phyloP scores from a whole-genome alignment of 2,888 invertebrate genomes.

The Rhagonycha lutea region DNA sequence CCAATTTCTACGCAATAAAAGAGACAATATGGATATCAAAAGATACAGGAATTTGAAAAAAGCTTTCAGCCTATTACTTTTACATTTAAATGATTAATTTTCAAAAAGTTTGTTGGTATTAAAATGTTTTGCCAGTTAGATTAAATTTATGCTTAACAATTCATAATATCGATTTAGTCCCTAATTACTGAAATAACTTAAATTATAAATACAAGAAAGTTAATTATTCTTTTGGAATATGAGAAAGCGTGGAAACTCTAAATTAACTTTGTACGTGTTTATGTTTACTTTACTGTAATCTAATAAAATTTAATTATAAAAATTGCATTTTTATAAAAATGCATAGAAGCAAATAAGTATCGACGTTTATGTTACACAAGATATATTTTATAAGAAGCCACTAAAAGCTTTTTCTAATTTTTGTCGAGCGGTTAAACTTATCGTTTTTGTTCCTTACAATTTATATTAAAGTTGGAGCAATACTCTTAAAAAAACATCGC shows the following conservation, averaged over 20 bases:
- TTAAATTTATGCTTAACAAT: too few species aligned
- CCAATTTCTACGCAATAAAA: not conserved
- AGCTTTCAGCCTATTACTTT: not conserved
- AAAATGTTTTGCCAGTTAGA: too few species aligned
- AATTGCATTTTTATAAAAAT: not conserved
- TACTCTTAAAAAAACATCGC: not conserved
- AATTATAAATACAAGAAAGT: too few species aligned
- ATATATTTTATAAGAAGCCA: not conserved
- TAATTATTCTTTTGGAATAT: too few species aligned
- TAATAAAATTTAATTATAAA: not conserved
- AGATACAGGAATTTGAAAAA: not conserved
- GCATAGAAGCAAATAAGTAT: not conserved
- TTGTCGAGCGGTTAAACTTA: not conserved
- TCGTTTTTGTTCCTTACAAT: not conserved
- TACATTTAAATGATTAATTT: not conserved
- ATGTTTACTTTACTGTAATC: not conserved
- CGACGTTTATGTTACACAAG: not conserved
- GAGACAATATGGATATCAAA: not conserved
- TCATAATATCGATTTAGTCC: too few species aligned
- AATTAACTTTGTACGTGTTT: not conserved
- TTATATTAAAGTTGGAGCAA: not conserved
- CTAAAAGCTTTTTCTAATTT: not conserved
- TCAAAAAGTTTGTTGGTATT: too few species aligned
- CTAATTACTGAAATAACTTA: too few species aligned
- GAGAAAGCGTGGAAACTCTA: too few species aligned